Evolutionary conservation across 2,797 vertebrate species (phyloP).

Genomic region (Valencia hispanica): DNA sequence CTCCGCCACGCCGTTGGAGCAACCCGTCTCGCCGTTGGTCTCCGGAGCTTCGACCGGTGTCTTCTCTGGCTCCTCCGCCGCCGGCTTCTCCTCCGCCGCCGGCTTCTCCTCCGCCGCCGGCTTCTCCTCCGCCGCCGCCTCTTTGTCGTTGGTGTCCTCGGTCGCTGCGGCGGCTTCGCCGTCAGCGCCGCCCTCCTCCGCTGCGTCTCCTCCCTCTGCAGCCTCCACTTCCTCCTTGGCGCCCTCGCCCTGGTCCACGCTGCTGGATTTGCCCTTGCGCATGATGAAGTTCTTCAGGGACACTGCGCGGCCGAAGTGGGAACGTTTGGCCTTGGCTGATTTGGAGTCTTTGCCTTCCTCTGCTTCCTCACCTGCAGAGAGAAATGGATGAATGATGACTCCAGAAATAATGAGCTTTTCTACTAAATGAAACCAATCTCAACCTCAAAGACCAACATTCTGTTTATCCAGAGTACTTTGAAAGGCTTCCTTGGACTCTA

Average conservation of each 20-base stretch:
- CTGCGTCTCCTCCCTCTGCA: slow-evolving; percentile 19
- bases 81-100: slow-evolving; percentile 13
- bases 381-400: slow-evolving; percentile 2
- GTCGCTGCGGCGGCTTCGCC: slow-evolving; percentile 56
- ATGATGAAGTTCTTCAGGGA: slow-evolving; percentile 87
- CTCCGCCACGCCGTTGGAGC: slow-evolving; percentile 72
- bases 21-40: slow-evolving; percentile 81
- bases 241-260: slow-evolving; percentile 76
- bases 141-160: slow-evolving; percentile 60
- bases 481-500: too few relatives aligned
- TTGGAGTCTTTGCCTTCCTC: slow-evolving; percentile 83
- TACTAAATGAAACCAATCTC: background rate
- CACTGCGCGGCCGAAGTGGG: slow-evolving; percentile 82
- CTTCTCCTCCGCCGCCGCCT: slow-evolving; percentile 5
- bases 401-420: background rate
- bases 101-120: slow-evolving; percentile 35
- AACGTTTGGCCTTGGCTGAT: slow-evolving; percentile 80
- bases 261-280: slow-evolving; percentile 82
- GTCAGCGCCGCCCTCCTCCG: slow-evolving; percentile 43
- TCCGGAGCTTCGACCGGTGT: slow-evolving; percentile 55
- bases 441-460: background rate
- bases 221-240: slow-evolving; percentile 69
- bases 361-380: slow-evolving; percentile 71
- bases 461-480: background rate
- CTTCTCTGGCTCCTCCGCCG: slow-evolving; percentile 44